Conservation (phyloP, 2,113 vertebrate genomes). For the Saccopteryx bilineata region DNA sequence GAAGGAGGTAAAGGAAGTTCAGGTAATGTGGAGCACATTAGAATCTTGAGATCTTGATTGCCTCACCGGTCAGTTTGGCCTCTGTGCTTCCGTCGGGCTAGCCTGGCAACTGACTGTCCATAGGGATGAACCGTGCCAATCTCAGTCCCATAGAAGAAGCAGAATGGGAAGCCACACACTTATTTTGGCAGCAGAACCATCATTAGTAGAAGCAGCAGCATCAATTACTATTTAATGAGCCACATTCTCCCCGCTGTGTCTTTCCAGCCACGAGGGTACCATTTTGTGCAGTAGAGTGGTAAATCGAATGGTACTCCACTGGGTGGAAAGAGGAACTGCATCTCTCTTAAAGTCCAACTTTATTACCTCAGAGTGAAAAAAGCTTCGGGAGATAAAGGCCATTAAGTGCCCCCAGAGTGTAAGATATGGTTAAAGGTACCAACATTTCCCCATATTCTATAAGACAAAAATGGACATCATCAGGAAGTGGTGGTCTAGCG, state of each 20-base stretch:
- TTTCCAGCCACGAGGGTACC: slow-evolving; percentile 67
- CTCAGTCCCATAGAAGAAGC: not conserved
- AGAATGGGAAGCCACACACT: slow-evolving; percentile 22
- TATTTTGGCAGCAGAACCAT: slow-evolving; percentile 24
- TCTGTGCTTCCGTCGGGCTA: rapidly evolving
- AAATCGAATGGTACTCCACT: slow-evolving; percentile 60
- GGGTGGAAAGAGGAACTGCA: slow-evolving; percentile 33
- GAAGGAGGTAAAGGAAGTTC: not conserved
- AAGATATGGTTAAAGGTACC: not conserved
- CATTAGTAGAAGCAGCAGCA: slow-evolving; percentile 40
- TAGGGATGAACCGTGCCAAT: not conserved
- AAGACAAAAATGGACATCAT: not conserved
- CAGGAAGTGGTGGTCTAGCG: not conserved
- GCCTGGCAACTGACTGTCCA: not conserved
- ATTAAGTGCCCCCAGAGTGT: not conserved
- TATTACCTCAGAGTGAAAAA: slow-evolving; percentile 41
- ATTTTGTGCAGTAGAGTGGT: slow-evolving; percentile 62
- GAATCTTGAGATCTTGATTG: not conserved
- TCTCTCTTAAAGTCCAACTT: slow-evolving; percentile 37
- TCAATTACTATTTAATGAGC: slow-evolving; percentile 73
- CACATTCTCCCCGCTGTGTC: slow-evolving; percentile 50
- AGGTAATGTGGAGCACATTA: no score
- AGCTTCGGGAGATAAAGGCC: slow-evolving; percentile 7
- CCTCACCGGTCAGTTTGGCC: not conserved
- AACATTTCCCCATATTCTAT: not conserved